These are phyloP conservation scores for Drosophila melanosoma DNA, from an alignment of 2,888 invertebrate species.

Conservation along the genomic window DNA sequence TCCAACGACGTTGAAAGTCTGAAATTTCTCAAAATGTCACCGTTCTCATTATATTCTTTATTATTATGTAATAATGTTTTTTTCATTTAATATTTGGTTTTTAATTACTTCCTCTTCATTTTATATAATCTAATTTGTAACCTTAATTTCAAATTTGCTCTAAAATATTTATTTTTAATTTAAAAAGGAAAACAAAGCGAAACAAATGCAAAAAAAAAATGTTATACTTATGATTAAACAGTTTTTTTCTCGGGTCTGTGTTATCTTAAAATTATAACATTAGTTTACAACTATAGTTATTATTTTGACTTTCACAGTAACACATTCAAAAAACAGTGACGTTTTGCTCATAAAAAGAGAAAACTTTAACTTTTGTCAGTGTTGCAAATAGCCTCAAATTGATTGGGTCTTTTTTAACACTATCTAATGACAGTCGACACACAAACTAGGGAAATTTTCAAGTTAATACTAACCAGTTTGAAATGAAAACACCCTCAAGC, in stretches of 20 bases:
- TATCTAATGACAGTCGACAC: conserved; percentile 6
- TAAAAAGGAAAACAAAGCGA: neutral
- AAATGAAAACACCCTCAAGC: conserved; percentile 26
- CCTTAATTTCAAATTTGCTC: neutral
- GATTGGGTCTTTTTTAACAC: conserved; percentile 38
- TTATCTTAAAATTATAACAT: neutral
- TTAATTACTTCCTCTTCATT: neutral
- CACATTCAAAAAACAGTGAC: neutral
- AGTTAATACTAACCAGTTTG: conserved; percentile 34
- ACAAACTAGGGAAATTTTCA: neutral
- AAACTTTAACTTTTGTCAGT: neutral
- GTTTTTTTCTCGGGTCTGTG: neutral
- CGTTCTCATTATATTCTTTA: neutral
- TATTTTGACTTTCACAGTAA: neutral
- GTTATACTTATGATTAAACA: neutral
- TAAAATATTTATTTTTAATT: neutral
- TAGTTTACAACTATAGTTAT: neutral
- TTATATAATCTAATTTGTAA: neutral
- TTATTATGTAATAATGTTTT: neutral
- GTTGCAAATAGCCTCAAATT: neutral
- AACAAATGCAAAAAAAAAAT: neutral
- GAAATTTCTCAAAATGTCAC: neutral
- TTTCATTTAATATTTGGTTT: neutral
- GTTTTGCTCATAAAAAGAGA: neutral
- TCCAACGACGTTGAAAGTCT: neutral